Conservation (phyloP, 2,888 invertebrate genomes). For the Galeopsomyia nigrocyanea region DNA sequence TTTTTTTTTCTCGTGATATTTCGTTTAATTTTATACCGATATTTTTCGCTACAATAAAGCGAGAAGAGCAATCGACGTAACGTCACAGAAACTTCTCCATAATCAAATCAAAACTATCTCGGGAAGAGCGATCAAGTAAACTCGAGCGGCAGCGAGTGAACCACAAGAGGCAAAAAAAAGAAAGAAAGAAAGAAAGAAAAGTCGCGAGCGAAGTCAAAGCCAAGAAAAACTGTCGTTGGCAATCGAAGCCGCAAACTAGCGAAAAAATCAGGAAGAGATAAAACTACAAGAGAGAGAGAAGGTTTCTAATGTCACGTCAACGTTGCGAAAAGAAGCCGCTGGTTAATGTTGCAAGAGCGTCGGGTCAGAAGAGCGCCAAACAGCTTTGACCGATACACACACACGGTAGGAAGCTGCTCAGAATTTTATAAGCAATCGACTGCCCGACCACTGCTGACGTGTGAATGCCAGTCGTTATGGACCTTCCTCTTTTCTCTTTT, state of each 20-base stretch:
- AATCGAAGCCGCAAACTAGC: constrained; percentile 13
- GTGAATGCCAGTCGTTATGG: constrained; percentile 39
- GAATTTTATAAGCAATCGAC: constrained; percentile 46
- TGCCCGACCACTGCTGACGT: constrained; percentile 22
- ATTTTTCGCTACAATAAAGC: no score
- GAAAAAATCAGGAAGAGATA: constrained; percentile 6
- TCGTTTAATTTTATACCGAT: no score
- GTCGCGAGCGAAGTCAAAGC: not conserved
- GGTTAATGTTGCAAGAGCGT: constrained; percentile 40
- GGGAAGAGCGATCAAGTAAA: no score
- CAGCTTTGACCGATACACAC: constrained; percentile 37
- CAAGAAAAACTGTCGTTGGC: constrained; percentile 11
- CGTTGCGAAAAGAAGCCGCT: constrained; percentile 14
- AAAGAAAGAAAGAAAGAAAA: no score
- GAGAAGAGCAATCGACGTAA: no score
- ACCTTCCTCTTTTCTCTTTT: not conserved
- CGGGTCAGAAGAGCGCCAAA: constrained; percentile 10
- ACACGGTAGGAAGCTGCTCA: constrained; percentile 9
- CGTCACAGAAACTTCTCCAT: no score
- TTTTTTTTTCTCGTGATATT: no score
- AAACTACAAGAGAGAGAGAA: not conserved
- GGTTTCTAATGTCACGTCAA: constrained; percentile 38
- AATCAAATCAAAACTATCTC: no score
- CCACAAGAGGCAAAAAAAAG: no score
- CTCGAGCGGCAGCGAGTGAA: no score